Conservation (phyloP, 92 coral and sea anemone genomes). For the Diadumene lineata region DNA sequence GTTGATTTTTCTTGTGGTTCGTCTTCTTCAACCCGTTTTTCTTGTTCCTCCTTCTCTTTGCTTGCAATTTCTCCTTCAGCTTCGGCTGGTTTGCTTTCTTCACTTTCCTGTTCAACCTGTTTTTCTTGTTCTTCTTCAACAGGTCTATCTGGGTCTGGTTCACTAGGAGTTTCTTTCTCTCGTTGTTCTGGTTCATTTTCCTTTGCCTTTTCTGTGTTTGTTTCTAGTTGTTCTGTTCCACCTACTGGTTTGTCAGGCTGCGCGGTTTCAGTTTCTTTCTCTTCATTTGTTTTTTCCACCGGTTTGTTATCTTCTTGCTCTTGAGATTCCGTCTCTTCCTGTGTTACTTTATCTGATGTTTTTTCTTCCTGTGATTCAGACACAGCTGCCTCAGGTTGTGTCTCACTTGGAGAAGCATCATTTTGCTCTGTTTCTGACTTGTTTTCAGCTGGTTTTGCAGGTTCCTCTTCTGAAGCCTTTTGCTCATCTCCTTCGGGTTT, state of each 20-base stretch:
- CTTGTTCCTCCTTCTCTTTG: neutral
- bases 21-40: neutral
- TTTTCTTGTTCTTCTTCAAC: slow-evolving; percentile 25
- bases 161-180: slow-evolving; percentile 2
- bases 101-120: slow-evolving; percentile 11
- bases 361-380: neutral
- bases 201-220: neutral
- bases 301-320: neutral
- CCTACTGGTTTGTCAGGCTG: no score
- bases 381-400: neutral
- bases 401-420: neutral
- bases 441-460: no score
- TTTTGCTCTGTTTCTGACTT: neutral
- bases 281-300: neutral
- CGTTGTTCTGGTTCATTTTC: neutral
- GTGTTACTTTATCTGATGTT: neutral
- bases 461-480: neutral
- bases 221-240: no score
- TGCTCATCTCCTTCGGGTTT: neutral
- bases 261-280: neutral
- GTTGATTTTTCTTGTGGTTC: neutral
- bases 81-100: neutral
- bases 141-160: slow-evolving; percentile 1
- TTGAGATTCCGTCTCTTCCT: neutral
- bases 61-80: neutral